Evolutionary conservation across 2,113 vertebrate species (phyloP).

Genomic region (Mionectes macconnelli): DNA sequence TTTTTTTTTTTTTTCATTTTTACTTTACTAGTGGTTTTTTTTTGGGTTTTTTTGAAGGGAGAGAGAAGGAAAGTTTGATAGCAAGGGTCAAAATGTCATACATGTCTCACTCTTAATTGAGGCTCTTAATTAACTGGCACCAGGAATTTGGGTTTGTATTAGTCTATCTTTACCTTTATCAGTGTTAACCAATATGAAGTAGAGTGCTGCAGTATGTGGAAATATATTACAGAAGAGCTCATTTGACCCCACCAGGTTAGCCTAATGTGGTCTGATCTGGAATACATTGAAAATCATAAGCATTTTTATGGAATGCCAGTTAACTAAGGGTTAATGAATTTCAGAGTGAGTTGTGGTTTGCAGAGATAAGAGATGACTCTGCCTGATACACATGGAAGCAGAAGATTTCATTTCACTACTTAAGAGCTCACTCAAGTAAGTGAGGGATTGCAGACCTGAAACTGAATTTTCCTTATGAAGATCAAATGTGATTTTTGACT

Average conservation of each 20-base stretch:
- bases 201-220: not conserved
- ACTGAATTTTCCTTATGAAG: not conserved
- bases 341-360: not conserved
- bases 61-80: not conserved
- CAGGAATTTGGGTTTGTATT: not conserved
- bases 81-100: not conserved
- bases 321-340: constrained; percentile 4
- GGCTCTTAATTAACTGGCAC: not conserved
- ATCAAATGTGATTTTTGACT: not conserved
- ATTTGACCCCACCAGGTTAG: not conserved
- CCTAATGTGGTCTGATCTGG: not conserved
- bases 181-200: not conserved
- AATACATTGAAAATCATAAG: not conserved
- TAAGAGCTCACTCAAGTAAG: not conserved
- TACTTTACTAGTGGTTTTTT: not conserved
- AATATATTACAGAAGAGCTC: not conserved
- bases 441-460: not conserved
- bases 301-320: not conserved
- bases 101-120: not conserved
- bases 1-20: not conserved
- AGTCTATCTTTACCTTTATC: not conserved
- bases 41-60: not conserved
- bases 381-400: not conserved
- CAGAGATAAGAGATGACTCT: not conserved
- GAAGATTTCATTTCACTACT: not conserved